These are phyloP conservation scores for Phyllotreta striolata DNA, from an alignment of 2,888 invertebrate species.

Conservation along the genomic window DNA sequence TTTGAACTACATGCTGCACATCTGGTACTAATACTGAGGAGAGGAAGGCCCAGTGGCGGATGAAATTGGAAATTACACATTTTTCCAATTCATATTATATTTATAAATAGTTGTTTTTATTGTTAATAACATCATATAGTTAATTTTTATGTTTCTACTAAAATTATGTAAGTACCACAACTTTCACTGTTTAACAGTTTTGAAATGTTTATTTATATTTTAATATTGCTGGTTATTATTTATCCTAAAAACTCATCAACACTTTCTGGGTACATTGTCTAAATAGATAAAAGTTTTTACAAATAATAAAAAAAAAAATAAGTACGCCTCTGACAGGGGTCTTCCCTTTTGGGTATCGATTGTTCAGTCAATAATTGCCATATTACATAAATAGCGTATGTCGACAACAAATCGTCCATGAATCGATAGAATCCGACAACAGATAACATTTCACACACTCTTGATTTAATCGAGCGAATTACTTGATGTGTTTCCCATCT, in stretches of 20 bases:
- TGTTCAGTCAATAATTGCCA: conserved; percentile 53
- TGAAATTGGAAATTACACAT: conserved; percentile 36
- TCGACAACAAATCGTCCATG: conserved; percentile 57
- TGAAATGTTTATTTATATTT: no score
- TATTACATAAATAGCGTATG: conserved; percentile 57
- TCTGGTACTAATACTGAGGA: conserved; percentile 54
- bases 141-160: no score
- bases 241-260: no score
- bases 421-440: conserved; percentile 57
- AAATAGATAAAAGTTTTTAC: no score
- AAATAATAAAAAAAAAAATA: not conserved
- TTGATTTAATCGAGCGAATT: conserved; percentile 51
- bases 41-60: conserved; percentile 44
- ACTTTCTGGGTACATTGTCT: no score
- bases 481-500: conserved; percentile 40
- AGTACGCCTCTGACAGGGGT: conserved; percentile 26
- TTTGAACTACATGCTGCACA: conserved; percentile 57
- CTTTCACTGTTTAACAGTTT: no score
- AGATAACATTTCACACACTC: conserved; percentile 60
- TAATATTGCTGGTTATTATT: no score
- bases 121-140: no score
- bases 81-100: conserved; percentile 32
- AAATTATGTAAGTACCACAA: no score
- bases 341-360: conserved; percentile 44
- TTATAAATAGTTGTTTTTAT: no score